Percentiles rank a stretch among this genome's conserved stretches.
Evolutionary conservation across 1,140 invertebrate genomes (phyloP).

Genomic region (Laupala kohalensis): DNA sequence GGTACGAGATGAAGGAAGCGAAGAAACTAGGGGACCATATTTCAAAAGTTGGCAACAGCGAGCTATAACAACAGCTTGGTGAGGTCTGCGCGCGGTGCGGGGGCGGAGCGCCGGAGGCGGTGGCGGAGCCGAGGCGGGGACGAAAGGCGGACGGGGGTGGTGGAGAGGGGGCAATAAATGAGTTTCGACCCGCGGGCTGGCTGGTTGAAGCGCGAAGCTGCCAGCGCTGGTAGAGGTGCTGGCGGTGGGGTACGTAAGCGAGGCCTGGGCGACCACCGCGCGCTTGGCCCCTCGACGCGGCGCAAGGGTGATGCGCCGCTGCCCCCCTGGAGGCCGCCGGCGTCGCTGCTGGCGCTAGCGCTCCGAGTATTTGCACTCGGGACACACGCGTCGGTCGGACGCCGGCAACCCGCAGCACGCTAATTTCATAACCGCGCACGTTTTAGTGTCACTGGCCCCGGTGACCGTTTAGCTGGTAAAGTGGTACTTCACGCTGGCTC

Average conservation of each 20-base stretch:
- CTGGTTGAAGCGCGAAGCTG: neutral
- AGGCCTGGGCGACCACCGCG: neutral
- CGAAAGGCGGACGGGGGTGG: neutral
- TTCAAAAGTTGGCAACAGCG: constrained; percentile 2
- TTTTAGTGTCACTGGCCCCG: neutral
- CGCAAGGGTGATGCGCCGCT: too few relatives aligned
- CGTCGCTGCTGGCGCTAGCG: too few relatives aligned
- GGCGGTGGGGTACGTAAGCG: neutral
- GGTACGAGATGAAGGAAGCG: neutral
- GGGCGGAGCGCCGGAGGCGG: neutral
- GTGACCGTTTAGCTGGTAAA: neutral
- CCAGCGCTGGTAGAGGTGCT: neutral
- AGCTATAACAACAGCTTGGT: constrained; percentile 3
- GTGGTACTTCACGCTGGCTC: too few relatives aligned
- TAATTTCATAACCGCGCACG: neutral
- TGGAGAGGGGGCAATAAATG: constrained; percentile 9
- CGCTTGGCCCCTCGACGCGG: neutral
- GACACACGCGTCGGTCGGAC: neutral
- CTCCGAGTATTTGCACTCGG: neutral
- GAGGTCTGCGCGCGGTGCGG: neutral
- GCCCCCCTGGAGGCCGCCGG: too few relatives aligned
- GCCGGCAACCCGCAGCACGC: neutral
- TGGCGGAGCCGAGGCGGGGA: neutral
- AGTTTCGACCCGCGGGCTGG: constrained; percentile 10
- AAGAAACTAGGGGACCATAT: neutral